Evolutionary conservation across 2,113 vertebrate species (phyloP).

Genomic region (Melanerpes aurifrons): DNA sequence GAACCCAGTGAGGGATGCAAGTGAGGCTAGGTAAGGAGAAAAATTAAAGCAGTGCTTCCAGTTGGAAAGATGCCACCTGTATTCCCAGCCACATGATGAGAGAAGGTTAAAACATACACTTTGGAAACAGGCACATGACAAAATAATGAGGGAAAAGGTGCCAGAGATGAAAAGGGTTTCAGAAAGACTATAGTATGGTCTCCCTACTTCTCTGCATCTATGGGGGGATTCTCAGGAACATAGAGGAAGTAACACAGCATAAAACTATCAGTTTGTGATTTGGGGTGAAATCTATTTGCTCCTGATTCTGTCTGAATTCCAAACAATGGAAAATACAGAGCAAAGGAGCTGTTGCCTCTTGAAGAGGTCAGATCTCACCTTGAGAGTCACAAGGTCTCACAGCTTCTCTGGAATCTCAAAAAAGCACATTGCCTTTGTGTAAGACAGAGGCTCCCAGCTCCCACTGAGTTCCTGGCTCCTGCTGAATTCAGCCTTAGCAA

Average conservation of each 20-base stretch:
- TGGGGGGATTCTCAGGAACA: not conserved
- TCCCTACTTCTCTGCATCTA: not conserved
- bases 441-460: not conserved
- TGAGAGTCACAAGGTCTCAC: not conserved
- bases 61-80: not conserved
- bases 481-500: not conserved
- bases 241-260: not conserved
- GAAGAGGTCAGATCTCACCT: not conserved
- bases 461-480: not conserved
- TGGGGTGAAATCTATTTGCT: not conserved
- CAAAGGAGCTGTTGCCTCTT: not conserved
- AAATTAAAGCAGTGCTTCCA: not conserved
- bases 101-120: not conserved
- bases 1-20: not conserved
- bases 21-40: not conserved
- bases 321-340: not conserved
- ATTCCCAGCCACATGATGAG: not conserved
- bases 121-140: not conserved
- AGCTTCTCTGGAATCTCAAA: not conserved
- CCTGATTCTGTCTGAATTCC: not conserved
- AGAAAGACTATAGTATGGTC: not conserved
- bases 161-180: not conserved
- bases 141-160: not conserved
- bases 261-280: not conserved
- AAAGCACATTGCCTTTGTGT: not conserved